These are phyloP conservation scores for Siniperca scherzeri DNA, from an alignment of 2,797 vertebrate genomes.

Conservation along the genomic window DNA sequence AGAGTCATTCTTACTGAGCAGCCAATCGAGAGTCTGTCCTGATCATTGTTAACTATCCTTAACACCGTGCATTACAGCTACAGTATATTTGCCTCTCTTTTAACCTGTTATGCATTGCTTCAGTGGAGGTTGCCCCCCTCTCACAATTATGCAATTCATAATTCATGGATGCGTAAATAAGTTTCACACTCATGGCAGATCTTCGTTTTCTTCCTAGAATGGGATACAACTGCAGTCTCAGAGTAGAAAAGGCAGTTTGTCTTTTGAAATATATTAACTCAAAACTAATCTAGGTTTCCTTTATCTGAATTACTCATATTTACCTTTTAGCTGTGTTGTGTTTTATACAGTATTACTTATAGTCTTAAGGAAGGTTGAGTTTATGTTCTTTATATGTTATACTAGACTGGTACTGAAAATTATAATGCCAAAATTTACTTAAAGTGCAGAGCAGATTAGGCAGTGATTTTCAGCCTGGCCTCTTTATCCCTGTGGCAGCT, in stretches of 20 bases:
- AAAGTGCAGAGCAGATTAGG: constrained; percentile 69
- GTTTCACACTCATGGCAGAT: not conserved
- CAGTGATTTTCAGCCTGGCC: constrained; percentile 64
- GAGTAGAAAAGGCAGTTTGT: not conserved
- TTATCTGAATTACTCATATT: constrained; percentile 13
- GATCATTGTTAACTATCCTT: not conserved
- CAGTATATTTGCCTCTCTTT: constrained; percentile 1
- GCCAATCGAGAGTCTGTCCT: not conserved
- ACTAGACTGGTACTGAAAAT: not conserved
- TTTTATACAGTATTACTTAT: not conserved
- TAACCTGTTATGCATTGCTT: not conserved
- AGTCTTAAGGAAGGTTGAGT: constrained; percentile 3
- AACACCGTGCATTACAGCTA: not conserved
- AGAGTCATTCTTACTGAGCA: not conserved
- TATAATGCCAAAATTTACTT: constrained; percentile 47
- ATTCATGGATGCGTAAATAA: constrained; percentile 11
- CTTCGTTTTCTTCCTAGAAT: not conserved
- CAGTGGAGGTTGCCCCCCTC: not conserved
- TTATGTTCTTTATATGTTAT: constrained; percentile 11
- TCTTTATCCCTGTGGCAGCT: constrained; percentile 67
- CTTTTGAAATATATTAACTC: constrained; percentile 21
- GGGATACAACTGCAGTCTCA: not conserved
- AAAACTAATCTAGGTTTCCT: constrained; percentile 27
- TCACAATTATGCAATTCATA: constrained; percentile 17
- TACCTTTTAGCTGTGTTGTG: not conserved